Percentiles rank a stretch among this genome's conserved stretches.
phyloP scores from a whole-genome alignment of 2,888 invertebrate species.

The Pelosia muscerda region DNA sequence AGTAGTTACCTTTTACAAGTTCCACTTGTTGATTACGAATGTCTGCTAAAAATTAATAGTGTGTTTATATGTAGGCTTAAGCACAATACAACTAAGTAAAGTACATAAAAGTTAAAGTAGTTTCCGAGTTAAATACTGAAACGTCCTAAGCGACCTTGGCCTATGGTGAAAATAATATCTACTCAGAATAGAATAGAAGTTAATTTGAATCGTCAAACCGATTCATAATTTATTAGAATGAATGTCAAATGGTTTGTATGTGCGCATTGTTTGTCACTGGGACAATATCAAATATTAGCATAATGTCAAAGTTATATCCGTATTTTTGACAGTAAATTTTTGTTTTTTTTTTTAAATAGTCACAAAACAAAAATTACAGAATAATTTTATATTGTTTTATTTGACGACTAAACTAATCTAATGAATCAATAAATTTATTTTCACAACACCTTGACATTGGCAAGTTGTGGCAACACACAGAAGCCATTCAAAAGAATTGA shows the following conservation, averaged over 20 bases:
- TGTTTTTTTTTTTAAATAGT: no score
- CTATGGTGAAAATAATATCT: background rate
- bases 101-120: constrained; percentile 1
- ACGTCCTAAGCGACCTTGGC: background rate
- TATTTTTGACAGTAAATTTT: background rate
- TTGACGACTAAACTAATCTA: no score
- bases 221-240: background rate
- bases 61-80: constrained; percentile 1
- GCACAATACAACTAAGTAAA: background rate
- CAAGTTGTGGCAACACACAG: no score
- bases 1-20: constrained; percentile 45
- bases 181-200: background rate
- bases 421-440: no score
- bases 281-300: background rate
- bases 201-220: background rate
- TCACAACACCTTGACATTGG: no score
- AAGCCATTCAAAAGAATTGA: no score
- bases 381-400: no score
- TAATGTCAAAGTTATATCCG: background rate
- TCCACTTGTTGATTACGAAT: constrained; percentile 63
- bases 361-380: no score
- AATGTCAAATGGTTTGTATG: background rate
- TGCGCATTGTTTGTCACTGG: background rate
- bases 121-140: background rate
- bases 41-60: constrained; percentile 50